Evolutionary conservation across 2,888 invertebrate species (phyloP).

Genomic region (Kuschelorhynchus macadamiae): DNA sequence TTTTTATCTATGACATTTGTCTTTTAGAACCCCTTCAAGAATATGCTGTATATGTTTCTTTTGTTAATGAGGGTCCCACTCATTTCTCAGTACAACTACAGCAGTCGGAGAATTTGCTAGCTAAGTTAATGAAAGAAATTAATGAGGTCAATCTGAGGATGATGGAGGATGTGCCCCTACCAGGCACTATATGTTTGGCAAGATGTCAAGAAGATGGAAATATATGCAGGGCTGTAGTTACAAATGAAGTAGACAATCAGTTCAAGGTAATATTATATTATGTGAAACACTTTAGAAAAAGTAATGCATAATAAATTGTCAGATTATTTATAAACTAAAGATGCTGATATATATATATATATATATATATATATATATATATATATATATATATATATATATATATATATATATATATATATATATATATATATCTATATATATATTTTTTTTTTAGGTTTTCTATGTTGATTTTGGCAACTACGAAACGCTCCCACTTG

Average conservation of each 20-base stretch:
- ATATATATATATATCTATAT: too few species aligned
- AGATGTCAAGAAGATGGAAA: slow-evolving; percentile 78
- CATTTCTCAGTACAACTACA: slow-evolving; percentile 83
- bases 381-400: too few species aligned
- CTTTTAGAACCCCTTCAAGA: slow-evolving; percentile 71
- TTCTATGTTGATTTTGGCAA: slow-evolving; percentile 88
- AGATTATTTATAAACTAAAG: neutral
- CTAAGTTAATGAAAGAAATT: slow-evolving; percentile 81
- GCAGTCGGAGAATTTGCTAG: slow-evolving; percentile 73
- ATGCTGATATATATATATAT: too few species aligned
- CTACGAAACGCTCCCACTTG: slow-evolving; percentile 79
- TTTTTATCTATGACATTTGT: too few species aligned
- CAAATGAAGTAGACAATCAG: slow-evolving; percentile 78
- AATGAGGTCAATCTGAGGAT: slow-evolving; percentile 76
- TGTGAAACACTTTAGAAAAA: too few species aligned
- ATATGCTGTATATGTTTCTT: slow-evolving; percentile 81
- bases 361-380: neutral
- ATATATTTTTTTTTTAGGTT: slow-evolving; percentile 69
- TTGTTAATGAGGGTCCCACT: slow-evolving; percentile 85
- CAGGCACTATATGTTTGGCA: slow-evolving; percentile 84
- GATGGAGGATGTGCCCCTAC: slow-evolving; percentile 78
- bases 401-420: too few species aligned
- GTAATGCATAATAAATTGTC: too few species aligned
- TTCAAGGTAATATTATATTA: slow-evolving; percentile 71
- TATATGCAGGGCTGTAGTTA: slow-evolving; percentile 83